Evolutionary conservation across 2,888 invertebrate species (phyloP).

Genomic region (Mimachlamys varia): DNA sequence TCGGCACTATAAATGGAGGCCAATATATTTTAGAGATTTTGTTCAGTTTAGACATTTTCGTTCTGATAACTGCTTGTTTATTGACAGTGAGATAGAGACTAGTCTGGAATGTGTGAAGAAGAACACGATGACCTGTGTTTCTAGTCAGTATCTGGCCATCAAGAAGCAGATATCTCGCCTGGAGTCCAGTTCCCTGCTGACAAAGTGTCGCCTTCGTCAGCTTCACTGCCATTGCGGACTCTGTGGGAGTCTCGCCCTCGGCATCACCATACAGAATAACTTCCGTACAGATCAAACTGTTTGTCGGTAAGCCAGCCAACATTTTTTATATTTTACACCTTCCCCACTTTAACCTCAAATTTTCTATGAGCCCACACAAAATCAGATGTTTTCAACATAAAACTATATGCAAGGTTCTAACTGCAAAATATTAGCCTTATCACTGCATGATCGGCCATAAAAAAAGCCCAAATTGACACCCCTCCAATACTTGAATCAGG

Average conservation of each 20-base stretch:
- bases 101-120: slow-evolving; percentile 40
- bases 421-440: too few relatives aligned
- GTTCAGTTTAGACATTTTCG: not conserved
- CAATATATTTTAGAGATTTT: too few relatives aligned
- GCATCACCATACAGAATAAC: slow-evolving; percentile 43
- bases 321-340: too few relatives aligned
- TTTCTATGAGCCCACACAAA: too few relatives aligned
- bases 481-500: not conserved
- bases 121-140: slow-evolving; percentile 29
- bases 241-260: slow-evolving; percentile 42
- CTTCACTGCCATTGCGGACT: slow-evolving; percentile 43
- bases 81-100: slow-evolving; percentile 23
- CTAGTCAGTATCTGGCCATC: slow-evolving; percentile 12
- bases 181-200: slow-evolving; percentile 39
- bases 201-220: slow-evolving; percentile 32
- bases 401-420: too few relatives aligned
- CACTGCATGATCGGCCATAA: too few relatives aligned
- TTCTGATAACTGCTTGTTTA: not conserved
- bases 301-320: too few relatives aligned
- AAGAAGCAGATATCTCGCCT: not conserved
- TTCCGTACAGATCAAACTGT: not conserved
- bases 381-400: too few relatives aligned
- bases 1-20: too few relatives aligned
- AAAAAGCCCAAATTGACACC: too few relatives aligned
- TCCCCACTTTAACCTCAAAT: too few relatives aligned